Evolutionary conservation across 2,113 vertebrate species (phyloP), one percentile per base, ranked within the genome.

Genomic region (Acrocephalus arundinaceus): DNA sequence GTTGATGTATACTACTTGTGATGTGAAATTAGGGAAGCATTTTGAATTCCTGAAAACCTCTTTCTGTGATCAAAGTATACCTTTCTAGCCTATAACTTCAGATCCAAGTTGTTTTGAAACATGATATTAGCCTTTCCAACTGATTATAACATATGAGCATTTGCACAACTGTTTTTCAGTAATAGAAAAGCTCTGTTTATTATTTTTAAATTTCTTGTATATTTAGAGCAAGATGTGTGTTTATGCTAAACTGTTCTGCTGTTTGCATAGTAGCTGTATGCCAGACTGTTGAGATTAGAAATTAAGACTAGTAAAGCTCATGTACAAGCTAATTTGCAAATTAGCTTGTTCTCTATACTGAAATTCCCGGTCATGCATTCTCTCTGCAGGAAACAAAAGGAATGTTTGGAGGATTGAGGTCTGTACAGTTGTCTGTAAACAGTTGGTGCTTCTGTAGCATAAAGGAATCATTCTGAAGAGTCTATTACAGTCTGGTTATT

Each of bases 251-350:
- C n/a, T 59, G 1, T 70, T 92, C 16, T 74, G 46, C 54, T 80
- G 43, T 87, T 94, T 95, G 71, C 55, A 23, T 31, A 66, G 95
- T 37, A 70, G 45, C 46, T 66, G 31, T 66, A 20, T 76, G 55
- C 33, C 83, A 89, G 79, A 74, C 86, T 74, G 35, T 39, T 71
- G 67, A 88, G 92, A 88, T 96, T 86, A 92, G 68, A 88, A 67
- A 86, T 80, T 95, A 86, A 97, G 88, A 84, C 75, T 54, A 77
- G 59, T 59, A 92, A 94, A 93, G 92, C 86, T 93, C 51, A 74
- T 84, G 89, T 88, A 80, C 79, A 86, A 93, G 79, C 79, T 94
- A 77, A 96, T 92, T 93, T 92, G 33, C 68, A 77, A 86, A 43
- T 63, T 30, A 90, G 72, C 88, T 89, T 2, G 67, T 93, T 85